Evolutionary conservation across 2,797 vertebrate species (phyloP).

Genomic region (Hypotaenidia philippensis): DNA sequence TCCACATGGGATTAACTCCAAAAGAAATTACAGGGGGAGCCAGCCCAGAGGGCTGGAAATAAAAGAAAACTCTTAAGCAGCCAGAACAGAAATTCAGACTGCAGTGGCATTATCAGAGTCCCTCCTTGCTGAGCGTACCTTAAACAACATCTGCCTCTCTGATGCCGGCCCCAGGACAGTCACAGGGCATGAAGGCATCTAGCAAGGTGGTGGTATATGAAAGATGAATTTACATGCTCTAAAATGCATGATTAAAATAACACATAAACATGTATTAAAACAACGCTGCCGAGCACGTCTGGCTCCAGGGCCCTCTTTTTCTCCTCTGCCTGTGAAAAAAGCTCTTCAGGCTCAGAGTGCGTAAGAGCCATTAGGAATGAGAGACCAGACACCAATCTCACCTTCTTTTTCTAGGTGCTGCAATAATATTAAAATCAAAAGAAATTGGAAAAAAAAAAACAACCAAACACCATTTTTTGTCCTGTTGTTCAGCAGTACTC

Average conservation of each 20-base stretch:
- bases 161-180: background rate
- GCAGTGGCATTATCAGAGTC: background rate
- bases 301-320: background rate
- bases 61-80: background rate
- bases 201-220: background rate
- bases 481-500: background rate
- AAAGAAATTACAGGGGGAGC: background rate
- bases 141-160: background rate
- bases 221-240: background rate
- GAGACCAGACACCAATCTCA: background rate
- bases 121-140: background rate
- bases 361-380: background rate
- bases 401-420: background rate
- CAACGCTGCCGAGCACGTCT: background rate
- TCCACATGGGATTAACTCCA: background rate
- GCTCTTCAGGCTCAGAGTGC: background rate
- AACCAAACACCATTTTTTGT: background rate
- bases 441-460: background rate
- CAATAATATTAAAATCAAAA: background rate
- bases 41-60: background rate
- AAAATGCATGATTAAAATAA: background rate
- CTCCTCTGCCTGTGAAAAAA: background rate
- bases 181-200: fast-evolving
- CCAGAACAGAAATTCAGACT: background rate
- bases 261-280: too few relatives aligned